phyloP scores from a whole-genome alignment of 2,888 invertebrate species.

The Automeris io region DNA sequence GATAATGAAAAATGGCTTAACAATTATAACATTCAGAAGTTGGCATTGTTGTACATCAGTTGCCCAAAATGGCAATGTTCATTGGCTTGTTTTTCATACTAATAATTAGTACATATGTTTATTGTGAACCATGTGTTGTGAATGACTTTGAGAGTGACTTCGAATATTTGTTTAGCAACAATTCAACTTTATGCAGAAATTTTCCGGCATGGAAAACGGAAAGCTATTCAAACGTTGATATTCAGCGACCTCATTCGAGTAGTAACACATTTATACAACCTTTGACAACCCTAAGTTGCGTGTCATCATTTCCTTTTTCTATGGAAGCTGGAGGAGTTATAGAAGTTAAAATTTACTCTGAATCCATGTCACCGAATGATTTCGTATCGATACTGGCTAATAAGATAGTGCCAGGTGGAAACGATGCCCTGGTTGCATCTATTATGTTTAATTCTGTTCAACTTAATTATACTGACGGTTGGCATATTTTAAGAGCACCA shows the following conservation, averaged over 20 bases:
- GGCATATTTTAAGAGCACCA: slow-evolving; percentile 18
- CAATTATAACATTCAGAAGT: slow-evolving; percentile 19
- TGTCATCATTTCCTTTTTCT: slow-evolving; percentile 11
- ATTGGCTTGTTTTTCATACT: slow-evolving; percentile 8
- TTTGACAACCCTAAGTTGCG: slow-evolving; percentile 11
- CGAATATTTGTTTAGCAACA: slow-evolving; percentile 5
- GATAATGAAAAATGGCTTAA: slow-evolving; percentile 20
- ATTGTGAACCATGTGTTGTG: slow-evolving; percentile 18
- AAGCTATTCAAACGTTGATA: slow-evolving; percentile 10
- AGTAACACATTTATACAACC: slow-evolving; percentile 15
- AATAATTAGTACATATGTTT: background rate
- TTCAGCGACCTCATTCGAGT: slow-evolving; percentile 6
- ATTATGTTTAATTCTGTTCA: slow-evolving; percentile 8
- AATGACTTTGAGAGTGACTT: slow-evolving; percentile 19
- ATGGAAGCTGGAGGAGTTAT: slow-evolving; percentile 17
- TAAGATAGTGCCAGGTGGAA: slow-evolving; percentile 14
- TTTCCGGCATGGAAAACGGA: slow-evolving; percentile 12
- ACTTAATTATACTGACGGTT: slow-evolving; percentile 16
- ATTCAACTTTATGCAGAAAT: slow-evolving; percentile 8
- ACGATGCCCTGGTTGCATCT: slow-evolving; percentile 18
- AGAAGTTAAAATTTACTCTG: slow-evolving; percentile 26
- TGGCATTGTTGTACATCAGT: slow-evolving; percentile 16
- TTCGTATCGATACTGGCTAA: slow-evolving; percentile 20
- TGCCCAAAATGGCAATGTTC: slow-evolving; percentile 8
- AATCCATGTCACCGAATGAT: slow-evolving; percentile 14